phyloP scores from a whole-genome alignment of 2,113 vertebrate genomes.

The Spermophilus dauricus region DNA sequence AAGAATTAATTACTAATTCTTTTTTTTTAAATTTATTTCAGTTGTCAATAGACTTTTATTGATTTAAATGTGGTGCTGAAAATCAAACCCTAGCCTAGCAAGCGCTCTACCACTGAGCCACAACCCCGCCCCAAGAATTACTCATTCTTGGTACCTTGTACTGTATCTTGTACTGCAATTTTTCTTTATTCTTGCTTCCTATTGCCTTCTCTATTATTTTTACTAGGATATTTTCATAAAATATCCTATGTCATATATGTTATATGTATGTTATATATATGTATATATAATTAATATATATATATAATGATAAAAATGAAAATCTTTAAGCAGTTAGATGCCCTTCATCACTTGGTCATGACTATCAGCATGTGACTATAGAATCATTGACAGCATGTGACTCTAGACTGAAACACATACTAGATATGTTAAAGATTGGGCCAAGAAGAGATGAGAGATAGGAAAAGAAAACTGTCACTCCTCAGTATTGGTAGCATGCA shows the following conservation, averaged over 20 bases:
- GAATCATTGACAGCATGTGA: not conserved
- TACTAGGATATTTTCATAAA: not conserved
- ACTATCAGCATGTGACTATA: not conserved
- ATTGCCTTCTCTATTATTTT: not conserved
- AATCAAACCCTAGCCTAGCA: too few species aligned
- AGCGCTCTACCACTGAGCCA: too few species aligned
- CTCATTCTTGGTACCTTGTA: not conserved
- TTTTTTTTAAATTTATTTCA: too few species aligned
- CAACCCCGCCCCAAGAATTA: too few species aligned
- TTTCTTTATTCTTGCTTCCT: not conserved
- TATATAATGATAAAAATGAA: not conserved
- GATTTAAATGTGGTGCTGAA: too few species aligned
- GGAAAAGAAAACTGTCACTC: not conserved
- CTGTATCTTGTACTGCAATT: not conserved
- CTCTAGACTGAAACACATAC: not conserved
- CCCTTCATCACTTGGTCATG: not conserved
- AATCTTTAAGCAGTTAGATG: not conserved
- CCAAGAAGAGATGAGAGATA: constrained; percentile 9
- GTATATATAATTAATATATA: too few species aligned
- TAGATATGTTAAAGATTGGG: not conserved
- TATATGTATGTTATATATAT: too few species aligned
- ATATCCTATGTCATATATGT: too few species aligned
- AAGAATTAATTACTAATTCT: too few species aligned
- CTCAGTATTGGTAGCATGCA: not conserved
- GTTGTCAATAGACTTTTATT: too few species aligned